Percentiles rank a stretch among this genome's conserved stretches.
Evolutionary conservation across 2,888 invertebrate genomes (phyloP).

Genomic region (Lutraria lutraria): DNA sequence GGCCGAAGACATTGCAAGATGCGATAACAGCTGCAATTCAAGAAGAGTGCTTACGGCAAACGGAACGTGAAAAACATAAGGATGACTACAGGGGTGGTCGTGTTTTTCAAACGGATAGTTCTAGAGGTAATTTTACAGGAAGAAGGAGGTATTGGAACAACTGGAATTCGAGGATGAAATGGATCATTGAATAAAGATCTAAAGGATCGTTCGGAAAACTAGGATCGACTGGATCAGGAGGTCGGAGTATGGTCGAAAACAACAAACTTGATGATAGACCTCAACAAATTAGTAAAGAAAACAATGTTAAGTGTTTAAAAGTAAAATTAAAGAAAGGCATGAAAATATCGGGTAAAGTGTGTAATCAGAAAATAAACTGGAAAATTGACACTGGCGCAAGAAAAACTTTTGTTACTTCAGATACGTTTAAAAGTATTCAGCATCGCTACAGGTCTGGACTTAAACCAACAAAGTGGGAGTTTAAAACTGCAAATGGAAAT

Average conservation of each 20-base stretch:
- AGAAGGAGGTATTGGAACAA: not conserved
- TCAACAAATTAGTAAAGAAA: too few relatives aligned
- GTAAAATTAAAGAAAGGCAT: not conserved
- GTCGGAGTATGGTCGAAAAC: conserved; percentile 4
- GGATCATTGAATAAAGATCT: not conserved
- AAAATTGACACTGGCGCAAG: conserved; percentile 50
- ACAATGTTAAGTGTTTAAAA: conserved; percentile 17
- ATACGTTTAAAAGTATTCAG: conserved; percentile 19
- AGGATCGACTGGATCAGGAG: conserved; percentile 28
- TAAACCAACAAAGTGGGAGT: conserved; percentile 16
- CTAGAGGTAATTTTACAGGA: not conserved
- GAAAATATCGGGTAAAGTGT: conserved; percentile 32
- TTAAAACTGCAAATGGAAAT: conserved; percentile 30
- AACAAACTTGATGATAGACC: too few relatives aligned
- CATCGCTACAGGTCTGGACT: conserved; percentile 13
- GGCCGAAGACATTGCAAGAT: too few relatives aligned
- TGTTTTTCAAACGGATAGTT: not conserved
- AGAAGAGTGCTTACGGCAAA: conserved; percentile 36
- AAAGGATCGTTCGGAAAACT: too few relatives aligned
- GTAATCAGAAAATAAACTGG: conserved; percentile 27
- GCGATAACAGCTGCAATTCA: conserved; percentile 17
- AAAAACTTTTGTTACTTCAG: conserved; percentile 24
- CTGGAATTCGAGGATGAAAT: not conserved
- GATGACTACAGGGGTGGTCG: not conserved
- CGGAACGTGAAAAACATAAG: not conserved